A percentile compares a stretch with the other conserved stretches of the same genome.
These are phyloP conservation scores for Parazoanthus swiftii DNA, from an alignment of 92 coral and sea anemone species.

Conservation along the genomic window DNA sequence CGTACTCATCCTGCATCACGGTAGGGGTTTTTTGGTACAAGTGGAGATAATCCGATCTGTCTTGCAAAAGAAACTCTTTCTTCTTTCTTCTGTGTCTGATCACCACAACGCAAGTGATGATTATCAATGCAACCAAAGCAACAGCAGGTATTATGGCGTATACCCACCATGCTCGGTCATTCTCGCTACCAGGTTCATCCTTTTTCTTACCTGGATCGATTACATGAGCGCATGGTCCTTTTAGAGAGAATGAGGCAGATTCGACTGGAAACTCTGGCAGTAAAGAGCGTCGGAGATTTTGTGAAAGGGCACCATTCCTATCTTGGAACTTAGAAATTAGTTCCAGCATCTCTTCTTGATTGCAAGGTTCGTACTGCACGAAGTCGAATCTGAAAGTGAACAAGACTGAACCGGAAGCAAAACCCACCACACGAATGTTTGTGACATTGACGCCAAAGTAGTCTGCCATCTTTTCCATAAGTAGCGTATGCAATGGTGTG, in stretches of 20 bases:
- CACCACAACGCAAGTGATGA: slow-evolving; percentile 73
- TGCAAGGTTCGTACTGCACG: slow-evolving; percentile 61
- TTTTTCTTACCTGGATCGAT: slow-evolving; percentile 34
- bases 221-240: slow-evolving; percentile 45
- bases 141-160: slow-evolving; percentile 95
- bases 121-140: slow-evolving; percentile 78
- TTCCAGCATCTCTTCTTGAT: slow-evolving; percentile 11
- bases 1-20: slow-evolving; percentile 93
- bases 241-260: slow-evolving; percentile 49
- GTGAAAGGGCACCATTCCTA: slow-evolving; percentile 54
- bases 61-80: slow-evolving; percentile 67
- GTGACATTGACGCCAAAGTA: slow-evolving; percentile 67
- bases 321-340: slow-evolving; percentile 48
- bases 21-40: slow-evolving; percentile 86
- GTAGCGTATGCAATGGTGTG: slow-evolving; percentile 61
- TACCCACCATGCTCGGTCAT: slow-evolving; percentile 77
- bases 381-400: slow-evolving; percentile 70
- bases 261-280: slow-evolving; percentile 65
- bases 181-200: slow-evolving; percentile 39
- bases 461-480: slow-evolving; percentile 62
- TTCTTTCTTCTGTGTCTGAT: slow-evolving; percentile 75
- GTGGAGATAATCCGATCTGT: slow-evolving; percentile 73
- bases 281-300: slow-evolving; percentile 54
- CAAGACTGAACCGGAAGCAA: slow-evolving; percentile 61
- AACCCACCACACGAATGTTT: slow-evolving; percentile 64